Evolutionary conservation across 2,888 invertebrate species (phyloP), one percentile per base, ranked within the genome.

Genomic region (Andrena flavipes): DNA sequence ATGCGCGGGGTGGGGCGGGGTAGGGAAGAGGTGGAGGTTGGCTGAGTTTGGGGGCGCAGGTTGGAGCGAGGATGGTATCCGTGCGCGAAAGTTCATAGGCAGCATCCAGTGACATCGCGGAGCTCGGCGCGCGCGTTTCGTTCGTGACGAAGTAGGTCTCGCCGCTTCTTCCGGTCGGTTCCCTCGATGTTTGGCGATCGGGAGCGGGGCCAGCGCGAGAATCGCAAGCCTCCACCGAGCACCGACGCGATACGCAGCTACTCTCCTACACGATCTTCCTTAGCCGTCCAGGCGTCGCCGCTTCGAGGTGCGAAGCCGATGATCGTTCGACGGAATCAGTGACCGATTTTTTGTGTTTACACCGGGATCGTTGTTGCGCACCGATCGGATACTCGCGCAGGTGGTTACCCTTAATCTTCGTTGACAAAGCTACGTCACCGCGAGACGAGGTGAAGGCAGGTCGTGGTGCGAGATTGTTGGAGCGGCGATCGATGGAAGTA

Each of bases 31-130:
- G 64, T 72, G 76, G 60, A 7, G 63, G 73, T 51, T 56, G 72
- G 73, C 71, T 60, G 60, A 67, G 78, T 79, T 64, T 72, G 81
- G 70, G 42, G 79, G 79, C 84, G 85, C 82, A 80, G 81, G 81
- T 81, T 69, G 78, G 73, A 69, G 63, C 63, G 77, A 77, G 87
- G 84, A 79, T 81, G 84, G 76, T 83, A 80, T 84, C 83, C 89
- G 86, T 87, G 87, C 86, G 88, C 87, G 83, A 90, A 88, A 91
- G 84, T 90, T 90, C 90, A 80, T 80, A 85, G 87, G 86, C 90
- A 87, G 87, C 87, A 87, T 87, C 87, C 92, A 92, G 92, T 93
- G 87, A 87, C 87, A 90, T 90, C 92, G 92, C 91, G 92, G 88
- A 90, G 86, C 88, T 90, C 90, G 89, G 78, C 90, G 92, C 92